Base-by-base conservation (phyloP, 2,113 vertebrate genomes). In the Rhinopomastus cyanomelas region DNA sequence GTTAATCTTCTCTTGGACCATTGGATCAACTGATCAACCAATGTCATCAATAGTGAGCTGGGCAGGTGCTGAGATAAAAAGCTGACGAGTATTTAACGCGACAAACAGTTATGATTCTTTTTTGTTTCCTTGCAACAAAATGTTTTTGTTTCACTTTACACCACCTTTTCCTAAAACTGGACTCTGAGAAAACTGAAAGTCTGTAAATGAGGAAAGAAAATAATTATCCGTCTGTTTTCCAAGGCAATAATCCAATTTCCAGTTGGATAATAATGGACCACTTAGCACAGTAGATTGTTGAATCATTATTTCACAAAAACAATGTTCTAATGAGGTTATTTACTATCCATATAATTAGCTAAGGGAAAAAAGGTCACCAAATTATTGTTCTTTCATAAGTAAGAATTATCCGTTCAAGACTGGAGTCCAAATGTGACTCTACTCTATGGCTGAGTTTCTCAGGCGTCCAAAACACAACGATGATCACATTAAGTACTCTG, bases 301-400 rank as follows among this genome's bases (percentile, higher is more conserved):
- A 93, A 82, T 55, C 46, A 69, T 86, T 91, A 85, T 34, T 87
- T 77, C 75, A 87, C n/a, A 67, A 27, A 88, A 82, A 85, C 19
- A 90, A 60, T 36, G 12, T 19, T 85, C 56, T 74, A 78, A 78
- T 86, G 34, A 14, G 37, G n/a, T 46, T 55, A 79, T 65, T 87
- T 90, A 65, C 26, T 44, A 62, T 8, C 57, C 16, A 46, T 22
- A 16, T 15, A 74, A 75, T 7, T 22, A 76, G 44, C 14, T n/a
- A 82, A n/a, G 9, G 32, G 22, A 11, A 59, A 60, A 79, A 32
- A 61, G 48, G 17, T 67, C 19, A 64, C 11, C 27, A 79, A 65
- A 73, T 76, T 39, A 53, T 5, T 75, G 3, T 21, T 1, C 2
- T 75, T 72, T 81, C 22, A 20, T 27, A 79, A 64, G 25, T 11